A percentile compares a stretch with the other conserved stretches of the same genome.
These are phyloP conservation scores for Hypena proboscidalis DNA, from an alignment of 2,888 invertebrate genomes.

Conservation along the genomic window DNA sequence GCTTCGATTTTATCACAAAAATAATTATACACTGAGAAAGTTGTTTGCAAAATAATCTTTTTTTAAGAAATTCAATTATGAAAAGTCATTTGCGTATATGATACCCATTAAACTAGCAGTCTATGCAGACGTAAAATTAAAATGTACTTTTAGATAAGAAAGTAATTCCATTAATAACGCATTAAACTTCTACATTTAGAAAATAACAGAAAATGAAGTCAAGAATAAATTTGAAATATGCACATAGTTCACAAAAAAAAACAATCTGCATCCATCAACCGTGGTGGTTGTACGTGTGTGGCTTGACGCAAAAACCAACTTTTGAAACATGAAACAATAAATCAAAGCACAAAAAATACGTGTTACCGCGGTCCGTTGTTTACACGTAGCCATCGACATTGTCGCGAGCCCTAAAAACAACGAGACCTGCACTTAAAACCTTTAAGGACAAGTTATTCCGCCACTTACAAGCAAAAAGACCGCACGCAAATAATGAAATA, in stretches of 20 bases:
- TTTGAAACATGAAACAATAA: slow-evolving; percentile 81
- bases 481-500: background rate
- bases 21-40: slow-evolving; percentile 15
- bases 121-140: no score
- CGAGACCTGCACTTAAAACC: slow-evolving; percentile 47
- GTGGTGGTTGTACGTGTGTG: slow-evolving; percentile 79
- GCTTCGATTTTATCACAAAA: slow-evolving; percentile 16
- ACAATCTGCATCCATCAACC: slow-evolving; percentile 61
- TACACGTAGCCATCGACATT: slow-evolving; percentile 73
- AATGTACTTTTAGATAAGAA: no score
- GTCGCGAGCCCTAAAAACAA: slow-evolving; percentile 69
- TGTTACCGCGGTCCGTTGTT: slow-evolving; percentile 79
- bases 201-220: background rate
- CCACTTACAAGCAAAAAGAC: background rate
- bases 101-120: no score
- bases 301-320: slow-evolving; percentile 73
- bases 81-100: no score
- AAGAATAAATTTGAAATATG: slow-evolving; percentile 11
- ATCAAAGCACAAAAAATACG: slow-evolving; percentile 81
- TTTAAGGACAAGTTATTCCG: slow-evolving; percentile 59
- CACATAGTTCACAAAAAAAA: slow-evolving; percentile 38
- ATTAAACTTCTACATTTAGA: no score
- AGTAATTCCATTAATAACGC: no score
- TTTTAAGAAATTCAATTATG: no score
- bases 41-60: no score